Conservation (phyloP, 2,888 invertebrate species). For the Diplazon laetatorius region DNA sequence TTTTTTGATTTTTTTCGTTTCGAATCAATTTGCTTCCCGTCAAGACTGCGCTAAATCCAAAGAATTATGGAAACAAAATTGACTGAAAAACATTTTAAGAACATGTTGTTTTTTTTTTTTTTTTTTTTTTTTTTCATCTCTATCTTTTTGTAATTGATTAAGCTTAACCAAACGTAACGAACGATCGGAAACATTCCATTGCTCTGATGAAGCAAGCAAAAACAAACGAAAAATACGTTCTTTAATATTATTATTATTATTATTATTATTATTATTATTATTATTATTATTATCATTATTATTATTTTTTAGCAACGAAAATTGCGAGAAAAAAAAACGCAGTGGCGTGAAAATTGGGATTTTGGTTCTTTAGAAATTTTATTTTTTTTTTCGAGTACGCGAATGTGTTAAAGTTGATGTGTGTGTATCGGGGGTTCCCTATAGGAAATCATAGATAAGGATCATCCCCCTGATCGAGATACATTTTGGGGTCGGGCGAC, state of each 20-base stretch:
- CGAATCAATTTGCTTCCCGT: slow-evolving; percentile 42
- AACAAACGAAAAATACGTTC: not conserved
- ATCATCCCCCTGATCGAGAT: no score
- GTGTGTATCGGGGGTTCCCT: no score
- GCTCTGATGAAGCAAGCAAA: slow-evolving; percentile 52
- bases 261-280: no score
- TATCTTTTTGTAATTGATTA: slow-evolving; percentile 47
- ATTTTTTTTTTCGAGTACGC: no score
- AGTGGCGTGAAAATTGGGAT: no score
- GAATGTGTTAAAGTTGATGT: no score
- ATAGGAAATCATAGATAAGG: no score
- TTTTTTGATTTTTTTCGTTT: slow-evolving; percentile 52
- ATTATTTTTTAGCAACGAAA: no score
- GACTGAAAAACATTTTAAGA: slow-evolving; percentile 73
- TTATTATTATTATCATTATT: no score
- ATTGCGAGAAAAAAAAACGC: no score
- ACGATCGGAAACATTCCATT: slow-evolving; percentile 69
- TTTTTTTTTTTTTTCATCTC: not conserved
- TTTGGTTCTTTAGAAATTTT: no score
- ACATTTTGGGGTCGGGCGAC: no score
- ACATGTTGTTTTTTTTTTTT: slow-evolving; percentile 37
- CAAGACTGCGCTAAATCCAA: slow-evolving; percentile 79
- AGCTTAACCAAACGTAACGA: slow-evolving; percentile 69
- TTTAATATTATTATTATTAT: not conserved
- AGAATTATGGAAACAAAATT: slow-evolving; percentile 73